These are phyloP conservation scores for Mythimna loreyi DNA, from an alignment of 2,888 invertebrate species.

Conservation along the genomic window DNA sequence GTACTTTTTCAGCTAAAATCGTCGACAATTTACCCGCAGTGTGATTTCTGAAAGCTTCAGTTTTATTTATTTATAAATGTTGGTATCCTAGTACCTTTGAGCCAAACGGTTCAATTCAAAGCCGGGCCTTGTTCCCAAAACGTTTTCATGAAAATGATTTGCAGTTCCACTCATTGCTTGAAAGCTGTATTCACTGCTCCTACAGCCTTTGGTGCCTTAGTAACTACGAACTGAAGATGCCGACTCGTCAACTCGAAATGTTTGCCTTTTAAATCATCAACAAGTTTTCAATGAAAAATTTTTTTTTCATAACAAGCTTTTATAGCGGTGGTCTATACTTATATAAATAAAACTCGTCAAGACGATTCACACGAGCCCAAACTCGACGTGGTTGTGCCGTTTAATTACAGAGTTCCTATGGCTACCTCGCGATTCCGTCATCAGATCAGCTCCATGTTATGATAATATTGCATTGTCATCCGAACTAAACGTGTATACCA, in stretches of 20 bases:
- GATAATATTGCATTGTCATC: no score
- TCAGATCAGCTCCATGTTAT: no score
- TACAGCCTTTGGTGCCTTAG: not conserved
- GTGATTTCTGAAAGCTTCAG: not conserved
- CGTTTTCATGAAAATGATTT: slow-evolving; percentile 2
- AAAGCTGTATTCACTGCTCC: not conserved
- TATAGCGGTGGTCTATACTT: no score
- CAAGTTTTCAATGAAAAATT: no score
- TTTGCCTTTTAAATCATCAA: no score
- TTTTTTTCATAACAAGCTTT: no score
- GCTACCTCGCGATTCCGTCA: no score
- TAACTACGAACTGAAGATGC: not conserved
- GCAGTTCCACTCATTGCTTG: not conserved
- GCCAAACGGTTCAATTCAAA: slow-evolving; percentile 21
- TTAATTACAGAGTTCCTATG: no score
- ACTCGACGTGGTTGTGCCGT: no score
- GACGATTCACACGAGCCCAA: no score
- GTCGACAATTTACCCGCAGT: not conserved
- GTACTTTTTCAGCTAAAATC: slow-evolving; percentile 6
- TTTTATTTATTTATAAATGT: not conserved
- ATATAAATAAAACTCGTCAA: no score
- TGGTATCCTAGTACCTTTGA: slow-evolving; percentile 10
- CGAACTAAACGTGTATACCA: no score
- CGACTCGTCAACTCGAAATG: not conserved
- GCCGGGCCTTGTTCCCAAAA: not conserved